phyloP scores from a whole-genome alignment of 2,888 invertebrate genomes.

The Calameuta pallipes region DNA sequence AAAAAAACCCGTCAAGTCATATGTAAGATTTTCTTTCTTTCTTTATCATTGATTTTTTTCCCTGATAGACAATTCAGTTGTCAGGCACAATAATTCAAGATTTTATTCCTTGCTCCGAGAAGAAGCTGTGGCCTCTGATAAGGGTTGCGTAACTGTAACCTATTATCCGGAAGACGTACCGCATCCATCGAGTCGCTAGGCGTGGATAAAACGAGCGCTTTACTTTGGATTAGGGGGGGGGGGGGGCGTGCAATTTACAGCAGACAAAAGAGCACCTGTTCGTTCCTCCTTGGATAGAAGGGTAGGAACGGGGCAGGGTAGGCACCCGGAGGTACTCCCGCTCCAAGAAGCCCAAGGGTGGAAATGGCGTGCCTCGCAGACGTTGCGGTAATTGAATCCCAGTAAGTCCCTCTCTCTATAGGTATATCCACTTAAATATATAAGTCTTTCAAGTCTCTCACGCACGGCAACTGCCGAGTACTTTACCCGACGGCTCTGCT shows the following conservation, averaged over 20 bases:
- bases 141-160: slow-evolving; percentile 35
- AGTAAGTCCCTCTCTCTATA: slow-evolving; percentile 51
- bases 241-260: slow-evolving; percentile 60
- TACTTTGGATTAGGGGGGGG: slow-evolving; percentile 62
- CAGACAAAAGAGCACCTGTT: slow-evolving; percentile 60
- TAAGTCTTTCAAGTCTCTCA: slow-evolving; percentile 7
- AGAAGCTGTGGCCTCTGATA: neutral
- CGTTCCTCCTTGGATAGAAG: slow-evolving; percentile 50
- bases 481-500: neutral
- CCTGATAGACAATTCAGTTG: neutral
- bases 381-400: slow-evolving; percentile 67
- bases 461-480: neutral
- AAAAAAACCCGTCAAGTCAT: neutral
- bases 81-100: neutral
- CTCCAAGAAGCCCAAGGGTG: slow-evolving; percentile 27
- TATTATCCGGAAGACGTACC: slow-evolving; percentile 61
- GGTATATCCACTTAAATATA: slow-evolving; percentile 47
- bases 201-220: slow-evolving; percentile 66
- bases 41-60: neutral
- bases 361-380: slow-evolving; percentile 63
- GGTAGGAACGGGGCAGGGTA: slow-evolving; percentile 47
- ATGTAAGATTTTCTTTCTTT: neutral
- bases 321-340: neutral
- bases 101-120: neutral
- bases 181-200: slow-evolving; percentile 61